These are phyloP conservation scores for Trichonephila clavata DNA, from an alignment of 1,140 invertebrate species.

Conservation along the genomic window DNA sequence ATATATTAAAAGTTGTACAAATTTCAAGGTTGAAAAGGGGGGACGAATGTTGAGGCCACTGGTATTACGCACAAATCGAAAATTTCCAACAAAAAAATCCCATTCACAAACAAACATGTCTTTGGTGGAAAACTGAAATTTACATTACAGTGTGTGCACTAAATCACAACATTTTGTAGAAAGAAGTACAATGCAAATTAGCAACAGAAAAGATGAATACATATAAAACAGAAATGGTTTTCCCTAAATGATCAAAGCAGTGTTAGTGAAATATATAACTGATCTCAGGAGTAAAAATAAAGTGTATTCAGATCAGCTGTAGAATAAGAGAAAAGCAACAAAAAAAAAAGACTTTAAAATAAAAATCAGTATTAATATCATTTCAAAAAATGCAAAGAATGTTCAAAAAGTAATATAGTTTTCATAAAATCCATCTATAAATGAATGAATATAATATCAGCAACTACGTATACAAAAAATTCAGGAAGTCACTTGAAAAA, in stretches of 20 bases:
- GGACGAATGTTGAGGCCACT: background rate
- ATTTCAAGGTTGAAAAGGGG: too few species aligned
- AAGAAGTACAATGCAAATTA: background rate
- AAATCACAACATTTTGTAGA: background rate
- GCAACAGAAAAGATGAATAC: background rate
- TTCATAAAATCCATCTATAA: background rate
- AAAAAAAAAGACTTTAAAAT: background rate
- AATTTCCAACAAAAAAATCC: conserved; percentile 19
- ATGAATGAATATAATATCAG: background rate
- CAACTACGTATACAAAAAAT: background rate
- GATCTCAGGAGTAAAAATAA: background rate
- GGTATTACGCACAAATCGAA: background rate
- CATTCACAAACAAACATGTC: conserved; percentile 37
- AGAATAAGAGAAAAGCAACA: background rate
- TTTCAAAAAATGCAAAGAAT: conserved; percentile 21
- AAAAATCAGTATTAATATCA: background rate
- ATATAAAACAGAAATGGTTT: conserved; percentile 21
- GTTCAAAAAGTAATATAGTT: background rate
- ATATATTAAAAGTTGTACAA: too few species aligned
- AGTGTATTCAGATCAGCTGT: background rate
- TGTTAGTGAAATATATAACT: background rate
- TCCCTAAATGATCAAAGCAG: background rate
- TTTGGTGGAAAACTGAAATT: conserved; percentile 29
- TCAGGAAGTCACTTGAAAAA: background rate
- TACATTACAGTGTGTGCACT: conserved; percentile 20